phyloP scores from a whole-genome alignment of 2,113 vertebrate species.

The Sapajus apella region DNA sequence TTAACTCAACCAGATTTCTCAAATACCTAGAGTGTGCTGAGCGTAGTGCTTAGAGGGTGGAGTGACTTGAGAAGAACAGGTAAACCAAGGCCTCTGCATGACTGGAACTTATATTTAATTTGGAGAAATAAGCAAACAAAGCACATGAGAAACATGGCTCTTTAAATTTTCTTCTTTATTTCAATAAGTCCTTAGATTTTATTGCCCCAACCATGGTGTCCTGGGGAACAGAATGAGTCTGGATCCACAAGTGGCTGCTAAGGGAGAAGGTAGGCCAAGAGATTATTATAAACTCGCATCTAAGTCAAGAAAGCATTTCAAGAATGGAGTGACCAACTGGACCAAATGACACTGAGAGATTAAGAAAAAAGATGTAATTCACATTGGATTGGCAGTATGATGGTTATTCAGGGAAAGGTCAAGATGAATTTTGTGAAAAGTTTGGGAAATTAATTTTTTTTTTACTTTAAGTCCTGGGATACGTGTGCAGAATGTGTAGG shows the following conservation, averaged over 20 bases:
- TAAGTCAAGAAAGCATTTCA: not conserved
- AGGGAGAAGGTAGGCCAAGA: not conserved
- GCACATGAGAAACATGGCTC: not conserved
- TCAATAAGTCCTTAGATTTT: not conserved
- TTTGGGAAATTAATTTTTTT: not conserved
- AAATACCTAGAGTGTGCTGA: not conserved
- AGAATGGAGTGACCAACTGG: not conserved
- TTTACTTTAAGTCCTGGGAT: no score
- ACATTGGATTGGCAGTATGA: no score
- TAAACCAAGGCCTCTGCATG: not conserved
- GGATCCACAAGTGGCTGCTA: not conserved
- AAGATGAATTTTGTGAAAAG: not conserved
- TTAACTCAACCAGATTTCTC: not conserved
- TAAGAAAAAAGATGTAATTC: not conserved
- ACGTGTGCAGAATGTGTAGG: no score
- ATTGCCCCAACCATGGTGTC: not conserved
- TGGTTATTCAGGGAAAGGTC: not conserved
- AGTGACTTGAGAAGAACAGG: not conserved
- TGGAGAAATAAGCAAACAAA: not conserved
- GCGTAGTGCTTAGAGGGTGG: not conserved
- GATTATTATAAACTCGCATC: no score
- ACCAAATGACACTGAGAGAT: not conserved
- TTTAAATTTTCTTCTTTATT: not conserved
- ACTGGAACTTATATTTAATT: not conserved
- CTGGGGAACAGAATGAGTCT: not conserved